Conservation (phyloP, 2,888 invertebrate genomes). For the Eupithecia exiguata region DNA sequence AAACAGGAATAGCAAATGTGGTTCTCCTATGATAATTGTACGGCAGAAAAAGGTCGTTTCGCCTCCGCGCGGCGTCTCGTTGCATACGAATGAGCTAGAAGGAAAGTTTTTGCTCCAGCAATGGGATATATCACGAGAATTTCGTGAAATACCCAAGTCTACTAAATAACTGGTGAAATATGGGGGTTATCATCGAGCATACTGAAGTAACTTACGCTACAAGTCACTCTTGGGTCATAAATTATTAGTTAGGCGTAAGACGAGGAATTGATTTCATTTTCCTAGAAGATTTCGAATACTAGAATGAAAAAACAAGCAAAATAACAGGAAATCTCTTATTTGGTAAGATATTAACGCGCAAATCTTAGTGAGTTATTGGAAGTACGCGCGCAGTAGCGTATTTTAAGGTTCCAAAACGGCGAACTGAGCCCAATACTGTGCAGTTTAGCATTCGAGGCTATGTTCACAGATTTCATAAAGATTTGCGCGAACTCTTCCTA, state of each 20-base stretch:
- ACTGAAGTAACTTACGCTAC: slow-evolving; percentile 4
- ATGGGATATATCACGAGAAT: slow-evolving; percentile 13
- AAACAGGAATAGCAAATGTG: slow-evolving; percentile 12
- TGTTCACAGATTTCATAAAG: too few species aligned
- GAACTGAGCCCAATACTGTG: too few species aligned
- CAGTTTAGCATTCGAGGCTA: too few species aligned
- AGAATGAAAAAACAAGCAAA: neutral
- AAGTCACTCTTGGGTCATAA: slow-evolving; percentile 5
- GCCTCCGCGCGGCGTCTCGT: slow-evolving; percentile 13
- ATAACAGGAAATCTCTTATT: neutral
- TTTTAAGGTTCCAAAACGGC: too few species aligned
- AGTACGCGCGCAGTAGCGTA: too few species aligned
- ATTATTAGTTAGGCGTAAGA: slow-evolving; percentile 1
- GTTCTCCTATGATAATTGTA: slow-evolving; percentile 29
- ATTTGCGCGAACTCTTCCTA: too few species aligned
- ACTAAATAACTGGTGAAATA: slow-evolving; percentile 6
- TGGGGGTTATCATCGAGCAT: slow-evolving; percentile 2
- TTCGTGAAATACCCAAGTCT: slow-evolving; percentile 11
- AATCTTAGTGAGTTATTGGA: too few species aligned
- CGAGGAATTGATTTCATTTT: neutral
- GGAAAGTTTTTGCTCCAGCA: slow-evolving; percentile 11
- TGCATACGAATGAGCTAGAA: slow-evolving; percentile 30
- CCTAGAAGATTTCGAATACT: neutral
- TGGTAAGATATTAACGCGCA: too few species aligned
- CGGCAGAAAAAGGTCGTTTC: slow-evolving; percentile 27